phyloP scores from a whole-genome alignment of 2,888 invertebrate genomes.

The Drosophila anomelani region DNA sequence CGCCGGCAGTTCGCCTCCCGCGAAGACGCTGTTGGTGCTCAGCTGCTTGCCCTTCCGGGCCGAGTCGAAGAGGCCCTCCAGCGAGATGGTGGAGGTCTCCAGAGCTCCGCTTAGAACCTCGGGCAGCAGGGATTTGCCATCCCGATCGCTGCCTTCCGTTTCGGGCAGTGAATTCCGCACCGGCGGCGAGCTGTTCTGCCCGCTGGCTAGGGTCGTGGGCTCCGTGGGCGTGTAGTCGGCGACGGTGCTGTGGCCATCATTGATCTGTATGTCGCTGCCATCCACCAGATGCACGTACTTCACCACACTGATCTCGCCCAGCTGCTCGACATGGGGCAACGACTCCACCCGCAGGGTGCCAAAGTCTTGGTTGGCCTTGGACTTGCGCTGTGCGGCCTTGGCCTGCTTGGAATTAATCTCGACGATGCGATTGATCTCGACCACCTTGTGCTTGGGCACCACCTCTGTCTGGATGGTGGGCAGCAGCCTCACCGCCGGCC shows the following conservation, averaged over 20 bases:
- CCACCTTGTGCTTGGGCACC: conserved; percentile 86
- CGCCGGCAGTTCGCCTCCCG: conserved; percentile 37
- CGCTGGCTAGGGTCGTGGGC: conserved; percentile 35
- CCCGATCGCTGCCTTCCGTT: conserved; percentile 54
- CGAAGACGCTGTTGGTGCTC: conserved; percentile 46
- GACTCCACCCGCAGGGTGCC: conserved; percentile 87
- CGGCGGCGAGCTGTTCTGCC: conserved; percentile 56
- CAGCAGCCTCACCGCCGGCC: conserved; percentile 40
- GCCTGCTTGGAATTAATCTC: conserved; percentile 89
- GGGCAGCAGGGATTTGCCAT: conserved; percentile 80
- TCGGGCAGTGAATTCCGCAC: conserved; percentile 76
- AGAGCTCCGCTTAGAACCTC: conserved; percentile 83
- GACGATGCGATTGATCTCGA: conserved; percentile 89
- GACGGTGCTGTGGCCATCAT: conserved; percentile 84
- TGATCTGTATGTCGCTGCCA: conserved; percentile 80
- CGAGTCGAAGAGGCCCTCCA: conserved; percentile 89
- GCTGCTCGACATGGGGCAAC: conserved; percentile 87
- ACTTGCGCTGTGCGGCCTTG: conserved; percentile 86
- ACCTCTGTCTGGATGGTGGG: conserved; percentile 50
- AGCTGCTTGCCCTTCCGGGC: conserved; percentile 83
- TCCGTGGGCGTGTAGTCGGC: conserved; percentile 84
- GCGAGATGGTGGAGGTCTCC: conserved; percentile 88
- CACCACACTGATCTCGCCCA: conserved; percentile 89
- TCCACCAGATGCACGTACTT: conserved; percentile 89
- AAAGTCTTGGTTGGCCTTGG: conserved; percentile 84